Conservation (phyloP, 2,797 vertebrate species). For the Ispidina picta region DNA sequence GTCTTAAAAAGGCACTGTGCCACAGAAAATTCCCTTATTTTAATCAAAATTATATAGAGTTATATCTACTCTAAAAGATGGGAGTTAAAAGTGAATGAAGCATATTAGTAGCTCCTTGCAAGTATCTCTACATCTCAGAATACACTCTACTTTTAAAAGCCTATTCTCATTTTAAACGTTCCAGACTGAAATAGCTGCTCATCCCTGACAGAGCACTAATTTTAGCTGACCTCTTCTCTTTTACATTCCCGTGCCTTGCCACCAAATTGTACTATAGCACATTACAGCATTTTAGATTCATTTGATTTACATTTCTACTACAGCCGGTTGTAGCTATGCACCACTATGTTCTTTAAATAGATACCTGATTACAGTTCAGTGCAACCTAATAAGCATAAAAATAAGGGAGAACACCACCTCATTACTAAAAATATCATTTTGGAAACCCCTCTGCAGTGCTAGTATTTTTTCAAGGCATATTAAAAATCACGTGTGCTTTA, state of each 20-base stretch:
- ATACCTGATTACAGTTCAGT: background rate
- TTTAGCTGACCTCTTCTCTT: conserved; percentile 18
- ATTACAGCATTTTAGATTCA: background rate
- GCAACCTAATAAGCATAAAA: background rate
- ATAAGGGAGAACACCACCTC: background rate
- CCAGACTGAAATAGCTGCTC: conserved; percentile 5
- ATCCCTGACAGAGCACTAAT: background rate
- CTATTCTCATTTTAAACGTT: background rate
- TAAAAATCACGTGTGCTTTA: conserved; percentile 11
- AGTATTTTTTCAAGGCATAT: background rate
- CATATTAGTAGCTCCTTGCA: background rate
- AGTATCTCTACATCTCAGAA: background rate
- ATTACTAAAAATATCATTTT: conserved; percentile 40
- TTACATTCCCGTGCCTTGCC: background rate
- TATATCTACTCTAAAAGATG: background rate
- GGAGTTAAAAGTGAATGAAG: background rate
- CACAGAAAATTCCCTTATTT: background rate
- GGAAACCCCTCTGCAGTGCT: conserved; percentile 14
- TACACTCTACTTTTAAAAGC: background rate
- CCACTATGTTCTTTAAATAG: conserved; percentile 13
- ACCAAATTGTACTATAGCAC: background rate
- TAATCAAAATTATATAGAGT: background rate
- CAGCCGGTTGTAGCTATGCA: background rate
- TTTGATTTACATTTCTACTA: background rate
- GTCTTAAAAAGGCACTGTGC: background rate